Percentiles rank a stretch among this genome's conserved stretches.
Evolutionary conservation across 2,888 invertebrate genomes (phyloP).

Genomic region (Ypsolopha scabrella): DNA sequence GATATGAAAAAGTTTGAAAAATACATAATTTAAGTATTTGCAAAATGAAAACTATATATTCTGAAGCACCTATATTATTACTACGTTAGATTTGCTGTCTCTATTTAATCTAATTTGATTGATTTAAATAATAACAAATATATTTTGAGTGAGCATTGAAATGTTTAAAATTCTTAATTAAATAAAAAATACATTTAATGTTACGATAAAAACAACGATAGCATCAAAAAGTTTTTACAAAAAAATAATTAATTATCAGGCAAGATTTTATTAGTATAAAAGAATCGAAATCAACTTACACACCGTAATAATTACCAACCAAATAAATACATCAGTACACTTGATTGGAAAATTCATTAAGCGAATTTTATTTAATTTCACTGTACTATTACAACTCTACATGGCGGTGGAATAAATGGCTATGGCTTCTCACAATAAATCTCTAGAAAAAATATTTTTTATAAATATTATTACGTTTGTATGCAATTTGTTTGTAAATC

Average conservation of each 20-base stretch:
- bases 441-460: slow-evolving; percentile 45
- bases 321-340: neutral
- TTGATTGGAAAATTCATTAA: neutral
- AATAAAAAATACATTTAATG: no score
- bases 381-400: neutral
- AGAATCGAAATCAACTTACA: no score
- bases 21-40: slow-evolving; percentile 32
- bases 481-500: slow-evolving; percentile 4
- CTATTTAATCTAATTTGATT: neutral
- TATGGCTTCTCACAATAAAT: slow-evolving; percentile 31
- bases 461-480: neutral
- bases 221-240: no score
- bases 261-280: no score
- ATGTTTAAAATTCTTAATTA: no score
- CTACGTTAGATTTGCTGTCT: neutral
- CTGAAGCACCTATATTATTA: slow-evolving; percentile 35
- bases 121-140: neutral
- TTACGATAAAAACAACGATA: no score
- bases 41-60: slow-evolving; percentile 36
- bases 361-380: neutral
- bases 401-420: slow-evolving; percentile 16
- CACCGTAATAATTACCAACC: no score
- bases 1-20: slow-evolving; percentile 54
- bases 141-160: no score
- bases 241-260: no score